Base-by-base conservation (phyloP, 2,113 vertebrate genomes). In the Stictonetta naevosa region DNA sequence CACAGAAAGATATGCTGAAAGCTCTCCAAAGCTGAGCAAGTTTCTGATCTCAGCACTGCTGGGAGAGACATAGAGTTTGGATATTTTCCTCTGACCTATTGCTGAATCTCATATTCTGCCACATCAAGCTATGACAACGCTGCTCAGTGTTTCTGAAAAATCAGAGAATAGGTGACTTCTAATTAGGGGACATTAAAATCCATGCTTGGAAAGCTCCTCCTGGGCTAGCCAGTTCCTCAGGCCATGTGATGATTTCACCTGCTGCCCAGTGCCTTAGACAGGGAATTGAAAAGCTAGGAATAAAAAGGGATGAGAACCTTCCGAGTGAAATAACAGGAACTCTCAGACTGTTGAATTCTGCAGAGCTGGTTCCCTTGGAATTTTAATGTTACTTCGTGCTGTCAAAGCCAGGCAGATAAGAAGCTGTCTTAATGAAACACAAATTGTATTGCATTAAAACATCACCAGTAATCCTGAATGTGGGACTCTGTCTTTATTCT, bases 351-450 rank as follows among this genome's bases (percentile, higher is more conserved):
- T 44, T 78, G 69, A 79, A 80, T 94, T 95, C 72, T 90, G 90
- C 40, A 74, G 64, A 88, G 64, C 75, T 93, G 73, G 66, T 90
- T 96, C 93, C 40, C 60, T 93, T 50, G 73, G 95, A 95, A 95
- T 97, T 96, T 97, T 95, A 95, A 92, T 93, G 86, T 88, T 72
- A 92, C 89, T 94, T 96, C 79, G 71, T 95, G 91, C 90, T 91
- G 87, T 97, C 91, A 95, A 95, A 95, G 78, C 71, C 90, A 93
- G 78, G 75, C 89, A 95, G 94, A 95, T 96, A 96, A 96, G 95
- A 96, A 95, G 93, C 91, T 96, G 91, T 73, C 95, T 95, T 96
- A 96, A 95, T 95, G 93, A 97, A 96, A 75, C 71, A 34, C 91
- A 95, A 96, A 95, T 97, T 95, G 75, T 92, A 74, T 87, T 94